Conservation (phyloP, 2,113 vertebrate genomes). For the Potamarius usumacintae region DNA sequence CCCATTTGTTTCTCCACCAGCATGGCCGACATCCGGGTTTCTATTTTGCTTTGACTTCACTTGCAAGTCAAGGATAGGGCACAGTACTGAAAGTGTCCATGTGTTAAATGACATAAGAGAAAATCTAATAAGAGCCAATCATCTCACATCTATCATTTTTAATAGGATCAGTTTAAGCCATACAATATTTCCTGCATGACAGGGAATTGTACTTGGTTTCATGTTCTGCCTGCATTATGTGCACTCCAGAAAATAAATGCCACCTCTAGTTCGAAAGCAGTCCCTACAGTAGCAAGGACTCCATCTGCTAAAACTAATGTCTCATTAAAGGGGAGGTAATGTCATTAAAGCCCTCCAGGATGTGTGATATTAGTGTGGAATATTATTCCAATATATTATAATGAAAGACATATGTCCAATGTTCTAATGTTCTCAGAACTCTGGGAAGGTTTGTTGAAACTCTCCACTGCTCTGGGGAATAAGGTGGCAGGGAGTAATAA, state of each 20-base stretch:
- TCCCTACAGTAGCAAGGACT: neutral
- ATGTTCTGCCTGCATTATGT: neutral
- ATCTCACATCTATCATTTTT: conserved; percentile 20
- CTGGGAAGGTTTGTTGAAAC: conserved; percentile 6
- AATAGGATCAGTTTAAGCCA: conserved; percentile 8
- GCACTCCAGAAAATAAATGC: conserved; percentile 15
- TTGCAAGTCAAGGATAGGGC: no score
- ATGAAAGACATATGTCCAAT: conserved; percentile 19
- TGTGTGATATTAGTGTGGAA: conserved; percentile 1
- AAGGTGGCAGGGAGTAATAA: conserved; percentile 2
- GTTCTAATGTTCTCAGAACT: conserved; percentile 19
- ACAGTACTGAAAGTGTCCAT: neutral
- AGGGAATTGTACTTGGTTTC: conserved; percentile 14
- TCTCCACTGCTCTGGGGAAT: conserved; percentile 5
- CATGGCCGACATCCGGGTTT: no score
- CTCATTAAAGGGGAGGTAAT: conserved; percentile 26
- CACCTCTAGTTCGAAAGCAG: conserved; percentile 15
- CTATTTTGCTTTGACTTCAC: no score
- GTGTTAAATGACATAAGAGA: conserved; percentile 6
- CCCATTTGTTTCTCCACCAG: no score
- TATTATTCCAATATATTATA: conserved; percentile 11
- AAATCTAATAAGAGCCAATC: conserved; percentile 12
- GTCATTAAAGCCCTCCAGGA: conserved; percentile 17
- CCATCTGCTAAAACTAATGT: conserved; percentile 27
- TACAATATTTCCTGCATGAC: neutral